Percentiles rank a stretch among this genome's conserved stretches.
These are phyloP conservation scores for Thomomys bottae DNA, from an alignment of 2,113 vertebrate species.

Conservation along the genomic window DNA sequence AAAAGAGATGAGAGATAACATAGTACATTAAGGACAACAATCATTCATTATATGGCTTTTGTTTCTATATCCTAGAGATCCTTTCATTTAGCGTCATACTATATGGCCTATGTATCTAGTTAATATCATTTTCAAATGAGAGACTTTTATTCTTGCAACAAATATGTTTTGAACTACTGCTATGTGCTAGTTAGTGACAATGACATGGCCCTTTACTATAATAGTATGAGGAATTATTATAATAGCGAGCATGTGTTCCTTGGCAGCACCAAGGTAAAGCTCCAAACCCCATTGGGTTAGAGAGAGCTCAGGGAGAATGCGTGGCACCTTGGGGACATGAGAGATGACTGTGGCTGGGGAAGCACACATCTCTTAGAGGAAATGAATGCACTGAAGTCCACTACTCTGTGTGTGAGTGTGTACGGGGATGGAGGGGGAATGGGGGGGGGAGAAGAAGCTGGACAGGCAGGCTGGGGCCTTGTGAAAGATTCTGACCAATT, in stretches of 20 bases:
- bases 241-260: neutral
- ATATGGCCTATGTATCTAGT: too few species aligned
- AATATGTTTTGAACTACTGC: neutral
- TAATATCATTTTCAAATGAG: neutral
- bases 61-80: too few species aligned
- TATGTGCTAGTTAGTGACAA: neutral
- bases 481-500: neutral
- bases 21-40: too few species aligned
- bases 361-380: neutral
- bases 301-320: neutral
- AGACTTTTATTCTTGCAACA: constrained; percentile 12
- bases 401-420: neutral
- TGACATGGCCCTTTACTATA: neutral
- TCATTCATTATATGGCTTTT: too few species aligned
- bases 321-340: neutral
- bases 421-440: neutral
- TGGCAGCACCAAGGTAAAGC: neutral
- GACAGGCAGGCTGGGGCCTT: neutral
- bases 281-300: neutral
- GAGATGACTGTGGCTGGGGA: neutral
- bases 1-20: too few species aligned
- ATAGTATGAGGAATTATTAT: neutral
- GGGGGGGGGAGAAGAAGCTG: neutral
- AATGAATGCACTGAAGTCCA: neutral
- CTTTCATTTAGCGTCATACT: too few species aligned